Conservation (phyloP, 2,113 vertebrate species). For the Verasper variegatus region DNA sequence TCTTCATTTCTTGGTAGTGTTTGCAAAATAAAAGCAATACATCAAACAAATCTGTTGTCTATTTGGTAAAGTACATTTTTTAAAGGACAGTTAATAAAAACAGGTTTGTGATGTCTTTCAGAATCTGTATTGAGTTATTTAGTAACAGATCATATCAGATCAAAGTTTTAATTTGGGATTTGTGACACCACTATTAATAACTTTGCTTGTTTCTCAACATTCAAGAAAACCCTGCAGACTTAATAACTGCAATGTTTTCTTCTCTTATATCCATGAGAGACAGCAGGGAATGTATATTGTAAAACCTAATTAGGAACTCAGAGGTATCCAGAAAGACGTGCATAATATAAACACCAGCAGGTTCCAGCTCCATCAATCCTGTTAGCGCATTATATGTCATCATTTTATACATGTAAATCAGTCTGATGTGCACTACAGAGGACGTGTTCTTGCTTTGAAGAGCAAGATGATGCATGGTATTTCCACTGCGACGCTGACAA, state of each 20-base stretch:
- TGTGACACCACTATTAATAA: too few species aligned
- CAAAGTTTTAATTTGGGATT: too few species aligned
- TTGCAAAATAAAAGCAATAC: too few species aligned
- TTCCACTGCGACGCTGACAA: slow-evolving; percentile 7
- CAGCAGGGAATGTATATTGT: slow-evolving; percentile 9
- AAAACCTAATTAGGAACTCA: slow-evolving; percentile 32
- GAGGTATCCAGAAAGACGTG: slow-evolving; percentile 7
- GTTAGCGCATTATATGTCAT: slow-evolving; percentile 4
- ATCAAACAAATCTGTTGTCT: too few species aligned
- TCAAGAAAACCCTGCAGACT: background rate
- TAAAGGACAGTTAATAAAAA: too few species aligned
- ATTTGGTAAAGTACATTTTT: too few species aligned
- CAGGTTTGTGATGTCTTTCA: too few species aligned
- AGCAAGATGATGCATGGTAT: slow-evolving; percentile 26
- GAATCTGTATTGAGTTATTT: too few species aligned
- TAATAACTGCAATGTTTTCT: background rate
- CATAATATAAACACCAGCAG: slow-evolving; percentile 17
- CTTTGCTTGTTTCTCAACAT: background rate
- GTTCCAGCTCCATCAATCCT: slow-evolving; percentile 9
- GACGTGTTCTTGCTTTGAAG: background rate
- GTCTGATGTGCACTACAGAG: slow-evolving; percentile 4
- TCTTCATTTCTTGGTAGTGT: too few species aligned
- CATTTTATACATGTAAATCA: slow-evolving; percentile 39
- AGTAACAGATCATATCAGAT: too few species aligned
- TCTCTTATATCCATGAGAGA: background rate